These are phyloP conservation scores for Alentia gelatinosa DNA, from an alignment of 2,888 invertebrate genomes.

Conservation along the genomic window DNA sequence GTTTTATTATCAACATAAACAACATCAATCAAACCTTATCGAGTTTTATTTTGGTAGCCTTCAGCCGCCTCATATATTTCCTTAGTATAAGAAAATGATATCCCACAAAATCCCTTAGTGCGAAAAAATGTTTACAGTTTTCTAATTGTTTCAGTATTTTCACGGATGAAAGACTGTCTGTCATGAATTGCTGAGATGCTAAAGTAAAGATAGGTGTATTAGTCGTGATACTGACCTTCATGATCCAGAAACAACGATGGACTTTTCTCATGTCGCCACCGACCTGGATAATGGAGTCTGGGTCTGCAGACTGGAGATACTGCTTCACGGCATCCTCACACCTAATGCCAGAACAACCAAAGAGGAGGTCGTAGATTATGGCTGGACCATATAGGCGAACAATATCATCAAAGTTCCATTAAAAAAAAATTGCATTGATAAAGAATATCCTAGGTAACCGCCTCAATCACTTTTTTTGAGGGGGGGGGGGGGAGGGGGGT, in stretches of 20 bases:
- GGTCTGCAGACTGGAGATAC: constrained; percentile 76
- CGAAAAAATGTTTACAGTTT: background rate
- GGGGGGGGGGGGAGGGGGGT: too few species aligned
- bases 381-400: too few species aligned
- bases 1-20: too few species aligned
- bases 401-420: background rate
- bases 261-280: constrained; percentile 80
- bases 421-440: background rate
- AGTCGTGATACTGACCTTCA: constrained; percentile 79
- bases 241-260: constrained; percentile 75
- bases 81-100: too few species aligned
- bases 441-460: background rate
- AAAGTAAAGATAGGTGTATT: background rate
- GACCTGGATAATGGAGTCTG: constrained; percentile 73
- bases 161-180: background rate
- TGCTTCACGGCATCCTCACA: constrained; percentile 75
- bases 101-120: too few species aligned
- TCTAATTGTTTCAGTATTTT: background rate
- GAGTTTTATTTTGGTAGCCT: background rate
- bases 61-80: too few species aligned
- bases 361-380: background rate
- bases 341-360: constrained; percentile 65
- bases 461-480: too few species aligned
- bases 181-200: background rate
- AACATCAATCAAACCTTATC: background rate